Evolutionary conservation across 2,797 vertebrate species (phyloP).

Genomic region (Urophycis tenuis): DNA sequence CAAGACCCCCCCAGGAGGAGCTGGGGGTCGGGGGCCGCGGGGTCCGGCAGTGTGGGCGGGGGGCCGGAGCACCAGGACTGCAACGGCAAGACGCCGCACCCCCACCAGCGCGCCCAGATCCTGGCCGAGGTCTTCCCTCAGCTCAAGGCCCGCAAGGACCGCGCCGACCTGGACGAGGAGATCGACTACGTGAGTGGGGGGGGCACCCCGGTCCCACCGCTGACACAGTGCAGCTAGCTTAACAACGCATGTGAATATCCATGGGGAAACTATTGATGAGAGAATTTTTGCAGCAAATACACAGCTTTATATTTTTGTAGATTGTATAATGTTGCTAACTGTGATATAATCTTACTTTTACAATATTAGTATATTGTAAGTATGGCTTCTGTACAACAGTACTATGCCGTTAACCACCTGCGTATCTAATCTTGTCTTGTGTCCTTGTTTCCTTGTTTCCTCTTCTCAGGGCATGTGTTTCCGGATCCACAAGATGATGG

Average conservation of each 20-base stretch:
- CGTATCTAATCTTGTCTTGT: background rate
- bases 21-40: slow-evolving; percentile 52
- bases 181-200: slow-evolving; percentile 84
- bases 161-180: slow-evolving; percentile 83
- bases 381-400: background rate
- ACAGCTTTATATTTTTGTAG: no score
- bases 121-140: slow-evolving; percentile 86
- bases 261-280: no score
- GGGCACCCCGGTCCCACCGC: background rate
- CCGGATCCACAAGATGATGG: slow-evolving; percentile 95
- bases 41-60: slow-evolving; percentile 31
- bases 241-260: no score
- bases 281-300: no score
- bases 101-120: slow-evolving; percentile 56
- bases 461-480: slow-evolving; percentile 84
- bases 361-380: background rate
- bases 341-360: no score
- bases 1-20: slow-evolving; percentile 51
- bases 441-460: background rate
- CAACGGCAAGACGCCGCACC: slow-evolving; percentile 81
- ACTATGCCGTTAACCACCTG: background rate
- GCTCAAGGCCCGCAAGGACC: slow-evolving; percentile 80
- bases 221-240: no score
- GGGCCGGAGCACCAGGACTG: slow-evolving; percentile 79
- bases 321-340: no score